Evolutionary conservation across 2,888 invertebrate genomes (phyloP).

Genomic region (Ectemnius lituratus): DNA sequence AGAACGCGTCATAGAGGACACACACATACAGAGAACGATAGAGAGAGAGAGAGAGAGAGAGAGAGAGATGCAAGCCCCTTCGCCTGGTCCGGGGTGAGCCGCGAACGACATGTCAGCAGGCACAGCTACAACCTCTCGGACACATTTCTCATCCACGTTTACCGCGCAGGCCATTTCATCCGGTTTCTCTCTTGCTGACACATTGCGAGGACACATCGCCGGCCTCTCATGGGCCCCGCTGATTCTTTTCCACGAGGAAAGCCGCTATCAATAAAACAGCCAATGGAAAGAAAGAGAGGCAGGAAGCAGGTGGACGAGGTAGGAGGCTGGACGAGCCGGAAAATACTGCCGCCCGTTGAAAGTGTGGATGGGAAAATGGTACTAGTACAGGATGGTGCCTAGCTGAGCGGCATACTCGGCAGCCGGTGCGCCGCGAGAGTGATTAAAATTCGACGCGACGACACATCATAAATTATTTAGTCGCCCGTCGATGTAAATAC

Average conservation of each 20-base stretch:
- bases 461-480: not conserved
- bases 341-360: not conserved
- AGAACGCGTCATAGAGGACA: slow-evolving; percentile 51
- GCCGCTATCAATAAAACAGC: too few species aligned
- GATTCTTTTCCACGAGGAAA: not conserved
- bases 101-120: too few species aligned
- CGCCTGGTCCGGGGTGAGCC: not conserved
- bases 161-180: not conserved
- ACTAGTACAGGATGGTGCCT: not conserved
- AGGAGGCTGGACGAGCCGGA: not conserved
- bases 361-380: not conserved
- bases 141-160: not conserved
- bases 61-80: not conserved
- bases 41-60: too few species aligned
- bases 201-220: not conserved
- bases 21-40: slow-evolving; percentile 33
- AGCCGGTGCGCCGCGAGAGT: not conserved
- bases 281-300: not conserved
- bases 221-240: not conserved
- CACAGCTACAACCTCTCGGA: too few species aligned
- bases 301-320: not conserved
- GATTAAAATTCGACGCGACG: slow-evolving; percentile 9
- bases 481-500: slow-evolving; percentile 2
- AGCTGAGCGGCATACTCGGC: not conserved
- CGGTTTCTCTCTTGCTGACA: not conserved